These are phyloP conservation scores for Hipparchia semele DNA, from an alignment of 2,888 invertebrate species.

Conservation along the genomic window DNA sequence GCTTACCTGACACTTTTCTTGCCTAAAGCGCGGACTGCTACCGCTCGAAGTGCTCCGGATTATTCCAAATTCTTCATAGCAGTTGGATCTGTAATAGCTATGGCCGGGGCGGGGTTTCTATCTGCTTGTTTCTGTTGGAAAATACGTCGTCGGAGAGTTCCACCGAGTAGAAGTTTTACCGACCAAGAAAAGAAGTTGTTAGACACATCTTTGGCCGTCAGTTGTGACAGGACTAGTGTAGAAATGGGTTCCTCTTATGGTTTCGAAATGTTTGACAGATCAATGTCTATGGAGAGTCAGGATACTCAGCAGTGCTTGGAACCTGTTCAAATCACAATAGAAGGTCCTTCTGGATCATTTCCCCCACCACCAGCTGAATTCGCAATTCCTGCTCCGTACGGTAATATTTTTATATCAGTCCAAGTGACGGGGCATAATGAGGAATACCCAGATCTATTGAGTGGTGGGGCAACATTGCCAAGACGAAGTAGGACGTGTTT, in stretches of 20 bases:
- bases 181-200: conserved; percentile 94
- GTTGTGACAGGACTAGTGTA: conserved; percentile 86
- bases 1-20: conserved; percentile 83
- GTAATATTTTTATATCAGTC: conserved; percentile 94
- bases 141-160: conserved; percentile 89
- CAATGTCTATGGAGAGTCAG: conserved; percentile 78
- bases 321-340: conserved; percentile 85
- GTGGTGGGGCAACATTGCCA: conserved; percentile 73
- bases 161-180: conserved; percentile 87
- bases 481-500: conserved; percentile 78
- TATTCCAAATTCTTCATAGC: conserved; percentile 88
- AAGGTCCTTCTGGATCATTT: conserved; percentile 73
- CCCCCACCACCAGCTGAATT: conserved; percentile 78
- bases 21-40: conserved; percentile 86
- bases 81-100: conserved; percentile 87
- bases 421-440: conserved; percentile 88
- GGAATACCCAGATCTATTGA: conserved; percentile 91
- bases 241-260: conserved; percentile 82
- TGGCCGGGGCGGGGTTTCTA: conserved; percentile 84
- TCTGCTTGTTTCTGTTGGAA: conserved; percentile 81
- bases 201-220: conserved; percentile 87
- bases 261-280: conserved; percentile 79
- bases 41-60: conserved; percentile 87
- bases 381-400: conserved; percentile 78
- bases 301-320: conserved; percentile 75